Evolutionary conservation across 2,888 invertebrate genomes (phyloP).

Genomic region (Alentia gelatinosa): DNA sequence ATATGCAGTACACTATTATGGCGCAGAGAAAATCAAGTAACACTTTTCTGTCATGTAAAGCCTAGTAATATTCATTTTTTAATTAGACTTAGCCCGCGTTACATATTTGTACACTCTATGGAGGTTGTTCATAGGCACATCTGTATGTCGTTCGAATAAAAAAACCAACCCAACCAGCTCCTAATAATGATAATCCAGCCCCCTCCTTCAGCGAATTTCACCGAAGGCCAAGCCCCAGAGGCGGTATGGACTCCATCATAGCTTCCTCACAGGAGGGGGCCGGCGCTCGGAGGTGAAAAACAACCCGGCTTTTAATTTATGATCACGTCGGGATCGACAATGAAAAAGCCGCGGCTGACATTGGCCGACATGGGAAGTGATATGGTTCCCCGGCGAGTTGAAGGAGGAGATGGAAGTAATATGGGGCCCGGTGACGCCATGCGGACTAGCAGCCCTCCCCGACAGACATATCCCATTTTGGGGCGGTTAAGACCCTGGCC

Average conservation of each 20-base stretch:
- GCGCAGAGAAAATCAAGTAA: too few species aligned
- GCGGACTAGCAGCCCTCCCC: background rate
- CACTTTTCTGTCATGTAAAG: too few species aligned
- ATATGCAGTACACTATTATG: too few species aligned
- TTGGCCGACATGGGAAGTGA: background rate
- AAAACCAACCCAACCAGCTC: too few species aligned
- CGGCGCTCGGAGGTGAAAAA: background rate
- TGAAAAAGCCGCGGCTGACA: background rate
- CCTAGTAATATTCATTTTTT: too few species aligned
- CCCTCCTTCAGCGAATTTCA: too few species aligned
- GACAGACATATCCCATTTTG: conserved; percentile 4
- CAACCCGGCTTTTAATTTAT: background rate
- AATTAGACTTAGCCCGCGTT: too few species aligned
- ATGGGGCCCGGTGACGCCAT: background rate
- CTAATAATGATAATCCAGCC: too few species aligned
- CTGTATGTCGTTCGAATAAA: too few species aligned
- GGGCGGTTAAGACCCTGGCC: background rate
- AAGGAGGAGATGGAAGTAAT: background rate
- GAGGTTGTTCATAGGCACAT: too few species aligned
- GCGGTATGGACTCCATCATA: background rate
- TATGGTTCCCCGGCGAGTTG: background rate
- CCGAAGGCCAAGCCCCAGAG: too few species aligned
- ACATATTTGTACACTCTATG: too few species aligned
- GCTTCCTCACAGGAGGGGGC: background rate
- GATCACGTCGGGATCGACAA: conserved; percentile 17